Base-by-base conservation (phyloP, 2,113 vertebrate species). In the Cygnus atratus region DNA sequence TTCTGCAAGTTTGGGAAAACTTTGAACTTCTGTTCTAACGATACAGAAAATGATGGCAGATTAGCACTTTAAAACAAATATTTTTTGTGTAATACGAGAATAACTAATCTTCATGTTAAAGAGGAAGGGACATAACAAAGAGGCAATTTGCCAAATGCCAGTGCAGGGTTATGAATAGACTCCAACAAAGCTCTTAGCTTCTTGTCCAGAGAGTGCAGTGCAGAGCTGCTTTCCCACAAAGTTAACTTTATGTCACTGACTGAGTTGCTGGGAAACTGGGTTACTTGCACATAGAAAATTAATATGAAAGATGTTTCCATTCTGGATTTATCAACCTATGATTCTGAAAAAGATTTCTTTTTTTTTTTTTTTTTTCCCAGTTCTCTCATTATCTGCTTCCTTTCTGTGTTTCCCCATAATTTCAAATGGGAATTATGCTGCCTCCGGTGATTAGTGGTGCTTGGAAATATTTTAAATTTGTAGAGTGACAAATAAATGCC, bases 71-170 rank as follows among this genome's bases (percentile, higher is more conserved):
- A 73, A 95, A 91, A 29, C 22, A 71, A 61, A 46, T 39, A 10
- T 22, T 46, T 31, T 25, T 29, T 37, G 24, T 71, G 44, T 61
- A 58, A 91, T 91, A 52, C 24, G 79, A 87, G 73, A 78, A 92
- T 58, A 89, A 88, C 90, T 77, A 67, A 89, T 95, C 22, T 15
- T 90, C 35, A 54, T 0, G 0, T 91, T 92, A 73, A 78, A 87
- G 62, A 41, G 11, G 35, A 22, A 37, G 29, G 67, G 28, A 39
- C 74, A 3, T 43, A 88, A 92, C 92, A 95, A 81, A 90, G 75
- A 92, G 80, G 46, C 46, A 63, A 46, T 95, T 95, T 96, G 90
- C 88, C 80, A 88, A 80, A 94, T 93, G 92, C 93, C 91, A 95
- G 88, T 90, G 50, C 37, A 67, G 50, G 19, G 46, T 81, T 92